Percentiles rank a stretch among this genome's conserved stretches.
Conservation (phyloP, 2,113 vertebrate genomes). For the Pelodiscus sinensis region DNA sequence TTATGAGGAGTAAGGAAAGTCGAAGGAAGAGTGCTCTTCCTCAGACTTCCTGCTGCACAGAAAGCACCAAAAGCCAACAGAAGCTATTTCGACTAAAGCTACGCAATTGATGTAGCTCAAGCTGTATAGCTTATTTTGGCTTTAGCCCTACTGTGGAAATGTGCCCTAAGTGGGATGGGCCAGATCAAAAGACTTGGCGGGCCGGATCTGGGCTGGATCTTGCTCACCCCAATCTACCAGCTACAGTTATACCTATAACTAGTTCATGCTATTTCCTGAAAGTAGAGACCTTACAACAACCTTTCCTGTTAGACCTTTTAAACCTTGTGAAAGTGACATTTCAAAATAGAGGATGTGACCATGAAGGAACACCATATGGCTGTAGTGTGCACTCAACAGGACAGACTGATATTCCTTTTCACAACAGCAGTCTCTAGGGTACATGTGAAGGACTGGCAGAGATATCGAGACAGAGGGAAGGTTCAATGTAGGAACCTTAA, state of each 20-base stretch:
- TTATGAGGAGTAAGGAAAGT: too few relatives aligned
- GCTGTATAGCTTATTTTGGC: too few relatives aligned
- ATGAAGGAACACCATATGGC: not conserved
- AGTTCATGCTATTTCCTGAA: rapidly evolving
- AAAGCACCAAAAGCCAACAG: too few relatives aligned
- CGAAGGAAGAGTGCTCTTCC: too few relatives aligned
- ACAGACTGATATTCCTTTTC: not conserved
- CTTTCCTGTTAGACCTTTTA: not conserved
- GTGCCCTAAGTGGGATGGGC: too few relatives aligned
- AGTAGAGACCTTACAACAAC: not conserved
- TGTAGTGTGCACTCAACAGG: not conserved
- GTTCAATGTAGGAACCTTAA: not conserved
- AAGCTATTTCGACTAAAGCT: too few relatives aligned
- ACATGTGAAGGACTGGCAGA: not conserved
- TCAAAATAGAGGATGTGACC: not conserved
- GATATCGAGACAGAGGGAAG: not conserved
- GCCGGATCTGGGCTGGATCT: too few relatives aligned
- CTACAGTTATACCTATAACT: rapidly evolving
- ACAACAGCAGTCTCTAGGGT: not conserved
- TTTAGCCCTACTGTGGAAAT: too few relatives aligned
- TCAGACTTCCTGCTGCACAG: too few relatives aligned
- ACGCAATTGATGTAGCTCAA: too few relatives aligned
- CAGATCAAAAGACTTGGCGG: too few relatives aligned
- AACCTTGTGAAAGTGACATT: not conserved
- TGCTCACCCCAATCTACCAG: not conserved